Percentiles rank a stretch among this genome's conserved stretches.
phyloP scores from a whole-genome alignment of 92 coral and sea anemone species.

The Siderastrea siderea region DNA sequence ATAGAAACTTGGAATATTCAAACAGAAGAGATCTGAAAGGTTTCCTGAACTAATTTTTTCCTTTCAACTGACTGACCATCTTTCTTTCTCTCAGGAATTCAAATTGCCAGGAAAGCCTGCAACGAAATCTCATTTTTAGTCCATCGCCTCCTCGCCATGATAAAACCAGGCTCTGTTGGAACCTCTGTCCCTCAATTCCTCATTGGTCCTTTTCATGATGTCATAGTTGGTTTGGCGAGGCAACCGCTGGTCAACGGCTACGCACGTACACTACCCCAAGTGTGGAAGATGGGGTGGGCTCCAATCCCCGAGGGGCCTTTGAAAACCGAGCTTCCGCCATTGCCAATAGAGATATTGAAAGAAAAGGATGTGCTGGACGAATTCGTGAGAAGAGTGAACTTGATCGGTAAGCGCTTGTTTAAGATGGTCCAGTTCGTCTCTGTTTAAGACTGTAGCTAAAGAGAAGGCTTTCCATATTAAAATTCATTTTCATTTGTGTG shows the following conservation, averaged over 20 bases:
- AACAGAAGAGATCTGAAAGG: too few relatives aligned
- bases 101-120: slow-evolving; percentile 78
- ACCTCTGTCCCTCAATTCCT: slow-evolving; percentile 88
- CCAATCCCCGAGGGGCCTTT: slow-evolving; percentile 90
- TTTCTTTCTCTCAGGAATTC: slow-evolving; percentile 61
- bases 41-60: not conserved
- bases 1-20: too few relatives aligned
- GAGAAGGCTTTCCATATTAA: too few relatives aligned
- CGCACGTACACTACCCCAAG: slow-evolving; percentile 95
- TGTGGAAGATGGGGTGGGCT: slow-evolving; percentile 97
- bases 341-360: slow-evolving; percentile 96
- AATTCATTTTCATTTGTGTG: too few relatives aligned
- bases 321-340: slow-evolving; percentile 92
- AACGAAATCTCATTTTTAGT: slow-evolving; percentile 82
- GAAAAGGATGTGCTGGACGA: slow-evolving; percentile 96
- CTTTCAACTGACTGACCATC: not conserved
- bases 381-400: slow-evolving; percentile 90
- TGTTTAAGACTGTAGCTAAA: not conserved
- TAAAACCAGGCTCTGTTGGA: slow-evolving; percentile 59
- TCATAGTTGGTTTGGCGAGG: slow-evolving; percentile 88
- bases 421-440: not conserved
- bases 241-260: slow-evolving; percentile 95
- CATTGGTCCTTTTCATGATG: slow-evolving; percentile 81
- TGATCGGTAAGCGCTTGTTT: slow-evolving; percentile 73
- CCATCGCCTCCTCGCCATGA: slow-evolving; percentile 69